Evolutionary conservation across 2,888 invertebrate genomes (phyloP).

Genomic region (Drosophila neotestacea): DNA sequence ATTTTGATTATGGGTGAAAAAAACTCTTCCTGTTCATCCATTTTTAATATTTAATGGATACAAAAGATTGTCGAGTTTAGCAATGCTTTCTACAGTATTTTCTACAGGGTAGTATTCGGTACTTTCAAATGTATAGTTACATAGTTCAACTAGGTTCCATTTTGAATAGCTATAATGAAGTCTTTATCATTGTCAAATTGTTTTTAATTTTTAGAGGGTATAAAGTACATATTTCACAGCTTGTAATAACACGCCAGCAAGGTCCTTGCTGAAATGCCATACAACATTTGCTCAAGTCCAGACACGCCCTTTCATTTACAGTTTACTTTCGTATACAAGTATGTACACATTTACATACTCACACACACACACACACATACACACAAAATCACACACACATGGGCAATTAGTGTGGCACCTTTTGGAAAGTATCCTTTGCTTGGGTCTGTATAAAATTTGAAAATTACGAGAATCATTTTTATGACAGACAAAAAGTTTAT

Average conservation of each 20-base stretch:
- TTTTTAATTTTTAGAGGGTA: background rate
- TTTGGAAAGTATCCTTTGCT: constrained; percentile 19
- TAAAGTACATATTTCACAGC: background rate
- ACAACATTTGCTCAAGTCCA: constrained; percentile 20
- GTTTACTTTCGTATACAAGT: constrained; percentile 16
- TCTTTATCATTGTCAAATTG: no score
- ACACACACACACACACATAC: constrained; percentile 17
- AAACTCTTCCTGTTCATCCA: no score
- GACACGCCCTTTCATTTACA: constrained; percentile 49
- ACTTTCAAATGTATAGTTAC: no score
- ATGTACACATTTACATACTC: constrained; percentile 19
- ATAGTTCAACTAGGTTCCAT: no score
- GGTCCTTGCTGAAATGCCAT: constrained; percentile 12
- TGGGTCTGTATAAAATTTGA: constrained; percentile 43
- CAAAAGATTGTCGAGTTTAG: no score
- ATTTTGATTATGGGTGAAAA: no score
- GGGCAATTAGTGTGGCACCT: constrained; percentile 47
- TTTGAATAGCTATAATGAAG: no score
- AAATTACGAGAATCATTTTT: constrained; percentile 66
- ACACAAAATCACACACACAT: constrained; percentile 22
- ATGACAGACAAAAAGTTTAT: constrained; percentile 79
- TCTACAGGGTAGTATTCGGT: no score
- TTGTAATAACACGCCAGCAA: constrained; percentile 1
- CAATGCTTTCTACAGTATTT: no score
- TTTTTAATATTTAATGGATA: no score